Evolutionary conservation across 2,113 vertebrate species (phyloP), one percentile per base, ranked within the genome.

Genomic region (Grus americana): DNA sequence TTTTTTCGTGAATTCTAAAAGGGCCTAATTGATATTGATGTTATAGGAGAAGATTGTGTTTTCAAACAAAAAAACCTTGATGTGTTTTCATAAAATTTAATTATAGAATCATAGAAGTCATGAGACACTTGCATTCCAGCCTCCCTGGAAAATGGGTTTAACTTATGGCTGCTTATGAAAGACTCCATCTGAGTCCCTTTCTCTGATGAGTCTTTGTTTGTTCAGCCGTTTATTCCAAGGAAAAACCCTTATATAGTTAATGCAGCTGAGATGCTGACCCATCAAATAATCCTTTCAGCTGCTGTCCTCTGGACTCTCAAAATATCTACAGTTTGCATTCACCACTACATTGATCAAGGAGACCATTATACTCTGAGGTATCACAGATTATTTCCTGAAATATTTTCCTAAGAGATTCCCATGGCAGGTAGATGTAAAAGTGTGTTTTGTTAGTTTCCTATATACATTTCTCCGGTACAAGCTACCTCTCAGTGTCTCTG

Each of bases 261-360:
- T 85, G 87, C 70, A 90, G 70, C 85, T 88, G 84, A 93, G 79
- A 71, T 94, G 84, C 84, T 92, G 92, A 94, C 47, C 85, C 63
- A 76, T 94, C 66, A 38, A 17, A 42, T 75, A 70, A 79, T 92
- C 54, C 90, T 71, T 96, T 91, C 89, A 92, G 73, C 84, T 79
- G 73, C 86, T 87, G 61, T 89, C 34, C 73, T 92, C 47, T 71
- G 47, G 58, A 87, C 38, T 58, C 95, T 95, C 23, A 47, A 63
- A 74, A 66, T 86, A 81, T 19, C 73, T 44, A 3, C 52, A 36
- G 57, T 86, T 83, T 86, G 54, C 54, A 32, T 94, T 79, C 66
- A 80, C 66, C 62, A 20, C 44, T 90, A 1, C 36, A 3, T 61
- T 93, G 22, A 61, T 71, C 20, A 18, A 36, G 27, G 67, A 50